phyloP scores from a whole-genome alignment of 1,140 invertebrate species.

The Lerema accius region DNA sequence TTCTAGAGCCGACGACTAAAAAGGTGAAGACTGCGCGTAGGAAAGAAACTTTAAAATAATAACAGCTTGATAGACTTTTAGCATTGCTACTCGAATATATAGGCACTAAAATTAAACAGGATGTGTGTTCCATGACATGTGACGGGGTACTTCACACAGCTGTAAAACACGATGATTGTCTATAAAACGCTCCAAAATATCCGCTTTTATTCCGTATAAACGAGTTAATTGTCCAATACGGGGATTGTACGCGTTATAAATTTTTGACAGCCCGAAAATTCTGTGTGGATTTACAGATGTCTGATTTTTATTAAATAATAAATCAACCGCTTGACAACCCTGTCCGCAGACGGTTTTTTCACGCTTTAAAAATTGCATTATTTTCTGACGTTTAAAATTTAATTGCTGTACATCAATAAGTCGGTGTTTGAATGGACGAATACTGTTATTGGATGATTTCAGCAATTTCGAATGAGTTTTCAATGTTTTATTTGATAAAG shows the following conservation, averaged over 20 bases:
- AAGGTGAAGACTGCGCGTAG: too few relatives aligned
- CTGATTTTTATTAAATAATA: slow-evolving; percentile 31
- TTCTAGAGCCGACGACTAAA: too few relatives aligned
- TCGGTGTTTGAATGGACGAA: background rate
- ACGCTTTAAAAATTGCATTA: slow-evolving; percentile 1
- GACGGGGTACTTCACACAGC: background rate
- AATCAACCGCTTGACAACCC: slow-evolving; percentile 23
- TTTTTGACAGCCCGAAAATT: slow-evolving; percentile 30
- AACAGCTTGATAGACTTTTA: background rate
- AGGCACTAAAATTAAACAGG: slow-evolving; percentile 18
- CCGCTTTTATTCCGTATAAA: slow-evolving; percentile 31
- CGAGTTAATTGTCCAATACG: slow-evolving; percentile 30
- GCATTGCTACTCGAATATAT: slow-evolving; percentile 5
- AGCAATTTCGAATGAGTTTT: background rate
- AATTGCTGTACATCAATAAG: background rate
- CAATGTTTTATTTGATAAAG: too few relatives aligned
- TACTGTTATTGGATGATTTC: background rate
- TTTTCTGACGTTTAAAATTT: slow-evolving; percentile 10
- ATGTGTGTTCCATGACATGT: background rate
- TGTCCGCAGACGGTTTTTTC: slow-evolving; percentile 14
- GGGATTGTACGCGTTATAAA: slow-evolving; percentile 23
- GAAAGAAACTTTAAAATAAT: background rate
- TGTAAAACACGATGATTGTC: slow-evolving; percentile 20
- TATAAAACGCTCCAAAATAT: slow-evolving; percentile 31
- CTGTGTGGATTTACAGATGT: slow-evolving; percentile 6